These are phyloP conservation scores for Lypha dubia DNA, from an alignment of 2,888 invertebrate genomes.

Conservation along the genomic window DNA sequence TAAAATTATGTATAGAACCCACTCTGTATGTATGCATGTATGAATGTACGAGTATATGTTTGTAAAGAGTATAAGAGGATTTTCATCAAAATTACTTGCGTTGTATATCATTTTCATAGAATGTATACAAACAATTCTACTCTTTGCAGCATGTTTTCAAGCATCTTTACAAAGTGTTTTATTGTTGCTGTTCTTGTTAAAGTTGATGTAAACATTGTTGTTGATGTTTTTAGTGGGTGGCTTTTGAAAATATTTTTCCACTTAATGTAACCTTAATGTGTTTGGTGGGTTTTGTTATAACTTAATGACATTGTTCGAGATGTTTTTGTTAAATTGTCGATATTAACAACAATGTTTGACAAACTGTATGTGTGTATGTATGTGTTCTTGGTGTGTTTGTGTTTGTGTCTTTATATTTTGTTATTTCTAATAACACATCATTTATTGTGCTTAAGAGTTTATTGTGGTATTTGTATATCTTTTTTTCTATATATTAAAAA, in stretches of 20 bases:
- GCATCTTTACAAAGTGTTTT: slow-evolving; percentile 55
- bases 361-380: slow-evolving; percentile 16
- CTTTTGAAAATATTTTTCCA: slow-evolving; percentile 52
- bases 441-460: slow-evolving; percentile 4
- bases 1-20: no score
- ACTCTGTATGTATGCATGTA: background rate
- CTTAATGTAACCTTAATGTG: slow-evolving; percentile 44
- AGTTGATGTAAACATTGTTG: slow-evolving; percentile 5
- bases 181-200: slow-evolving; percentile 19
- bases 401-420: background rate
- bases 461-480: no score
- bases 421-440: background rate
- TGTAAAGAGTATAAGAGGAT: background rate
- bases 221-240: slow-evolving; percentile 52
- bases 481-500: no score
- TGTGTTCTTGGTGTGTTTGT: background rate
- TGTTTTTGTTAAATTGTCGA: slow-evolving; percentile 72
- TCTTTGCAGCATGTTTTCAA: slow-evolving; percentile 40
- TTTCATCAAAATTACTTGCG: background rate
- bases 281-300: slow-evolving; percentile 57
- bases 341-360: slow-evolving; percentile 69
- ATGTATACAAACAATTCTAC: slow-evolving; percentile 3
- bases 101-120: background rate
- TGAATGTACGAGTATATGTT: background rate
- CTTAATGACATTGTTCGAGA: slow-evolving; percentile 66